These are phyloP conservation scores for Panurus biarmicus DNA, from an alignment of 2,113 vertebrate species.

Conservation along the genomic window DNA sequence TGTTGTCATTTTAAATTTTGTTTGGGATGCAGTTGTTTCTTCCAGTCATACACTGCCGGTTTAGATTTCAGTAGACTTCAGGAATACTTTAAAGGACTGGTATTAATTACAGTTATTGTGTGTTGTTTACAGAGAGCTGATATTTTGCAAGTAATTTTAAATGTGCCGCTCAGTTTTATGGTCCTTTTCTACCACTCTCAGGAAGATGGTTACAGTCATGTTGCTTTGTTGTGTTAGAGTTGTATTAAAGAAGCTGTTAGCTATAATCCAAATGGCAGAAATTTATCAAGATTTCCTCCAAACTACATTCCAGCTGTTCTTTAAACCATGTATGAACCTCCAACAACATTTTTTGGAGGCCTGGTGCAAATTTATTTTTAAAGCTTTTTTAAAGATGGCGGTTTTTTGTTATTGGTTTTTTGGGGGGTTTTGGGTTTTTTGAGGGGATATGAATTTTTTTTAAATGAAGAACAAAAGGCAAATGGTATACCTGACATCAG, in stretches of 20 bases:
- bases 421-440: no score
- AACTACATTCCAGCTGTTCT: background rate
- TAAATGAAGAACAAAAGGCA: background rate
- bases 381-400: no score
- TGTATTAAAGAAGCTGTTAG: background rate
- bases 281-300: background rate
- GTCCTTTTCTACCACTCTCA: background rate
- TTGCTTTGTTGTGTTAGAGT: background rate
- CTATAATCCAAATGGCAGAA: background rate
- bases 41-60: background rate
- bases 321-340: background rate
- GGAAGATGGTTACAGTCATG: background rate
- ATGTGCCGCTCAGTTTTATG: background rate
- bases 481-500: background rate
- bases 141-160: slow-evolving; percentile 1
- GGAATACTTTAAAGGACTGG: background rate
- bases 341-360: background rate
- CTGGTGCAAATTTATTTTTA: background rate
- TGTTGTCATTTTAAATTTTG: background rate
- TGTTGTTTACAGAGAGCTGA: background rate
- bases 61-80: background rate
- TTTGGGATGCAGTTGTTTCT: background rate
- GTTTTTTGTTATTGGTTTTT: no score
- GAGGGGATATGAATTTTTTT: background rate
- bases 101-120: slow-evolving; percentile 32